phyloP scores from a whole-genome alignment of 2,113 vertebrate species.

The Channa maculata region DNA sequence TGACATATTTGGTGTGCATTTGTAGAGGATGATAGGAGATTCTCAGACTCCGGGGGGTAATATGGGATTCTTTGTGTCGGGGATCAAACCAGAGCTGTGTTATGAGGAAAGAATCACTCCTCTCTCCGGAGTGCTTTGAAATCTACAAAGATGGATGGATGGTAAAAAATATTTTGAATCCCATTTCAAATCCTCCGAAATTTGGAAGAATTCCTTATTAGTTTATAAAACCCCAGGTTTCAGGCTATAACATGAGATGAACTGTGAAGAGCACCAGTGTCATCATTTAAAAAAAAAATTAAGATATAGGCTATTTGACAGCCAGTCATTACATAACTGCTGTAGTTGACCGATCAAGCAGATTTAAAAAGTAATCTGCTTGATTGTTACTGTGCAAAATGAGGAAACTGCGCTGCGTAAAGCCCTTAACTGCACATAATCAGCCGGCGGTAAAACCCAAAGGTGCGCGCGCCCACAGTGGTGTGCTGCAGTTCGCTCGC shows the following conservation, averaged over 20 bases:
- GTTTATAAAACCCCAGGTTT: too few relatives aligned
- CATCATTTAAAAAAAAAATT: too few relatives aligned
- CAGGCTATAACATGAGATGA: neutral
- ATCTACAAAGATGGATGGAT: conserved; percentile 18
- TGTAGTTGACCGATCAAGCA: neutral
- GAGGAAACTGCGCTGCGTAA: neutral
- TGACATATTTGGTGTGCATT: conserved; percentile 43
- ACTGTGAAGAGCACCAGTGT: neutral
- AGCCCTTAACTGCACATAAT: conserved; percentile 18
- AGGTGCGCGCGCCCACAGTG: conserved; percentile 62
- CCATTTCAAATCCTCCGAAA: too few relatives aligned
- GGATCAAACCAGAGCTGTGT: conserved; percentile 45
- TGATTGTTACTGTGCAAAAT: neutral
- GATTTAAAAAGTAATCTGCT: neutral
- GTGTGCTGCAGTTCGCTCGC: conserved; percentile 76
- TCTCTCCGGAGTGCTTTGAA: conserved; percentile 18
- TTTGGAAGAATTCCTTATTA: too few relatives aligned
- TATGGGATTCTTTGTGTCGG: conserved; percentile 49
- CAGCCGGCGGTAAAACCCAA: conserved; percentile 7
- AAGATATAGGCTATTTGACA: too few relatives aligned
- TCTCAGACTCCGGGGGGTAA: conserved; percentile 50
- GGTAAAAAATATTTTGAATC: neutral
- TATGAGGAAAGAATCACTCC: neutral
- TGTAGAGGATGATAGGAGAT: conserved; percentile 41
- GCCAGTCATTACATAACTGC: neutral